Evolutionary conservation across 2,113 vertebrate genomes (phyloP).

Genomic region (Neolamprologus tretocephalus): DNA sequence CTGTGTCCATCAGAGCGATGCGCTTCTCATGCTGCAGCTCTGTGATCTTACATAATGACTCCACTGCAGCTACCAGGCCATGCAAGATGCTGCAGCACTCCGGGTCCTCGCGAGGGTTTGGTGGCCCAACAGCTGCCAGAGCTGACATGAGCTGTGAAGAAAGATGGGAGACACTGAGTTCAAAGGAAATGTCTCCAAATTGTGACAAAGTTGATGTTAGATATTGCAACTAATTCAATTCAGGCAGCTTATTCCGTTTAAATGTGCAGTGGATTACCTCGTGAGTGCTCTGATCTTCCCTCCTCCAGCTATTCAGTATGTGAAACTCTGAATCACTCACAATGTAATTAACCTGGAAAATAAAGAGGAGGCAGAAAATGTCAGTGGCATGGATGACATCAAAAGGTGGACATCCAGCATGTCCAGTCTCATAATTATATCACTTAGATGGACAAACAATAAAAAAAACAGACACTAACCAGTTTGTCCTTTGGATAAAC

Average conservation of each 20-base stretch:
- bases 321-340: slow-evolving; percentile 97
- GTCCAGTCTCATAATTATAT: not conserved
- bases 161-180: not conserved
- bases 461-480: slow-evolving; percentile 65
- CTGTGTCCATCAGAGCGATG: slow-evolving; percentile 86
- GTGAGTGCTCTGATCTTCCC: slow-evolving; percentile 91
- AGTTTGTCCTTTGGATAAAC: slow-evolving; percentile 90
- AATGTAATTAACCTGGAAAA: slow-evolving; percentile 88
- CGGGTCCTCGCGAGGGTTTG: slow-evolving; percentile 89
- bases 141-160: slow-evolving; percentile 85
- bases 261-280: slow-evolving; percentile 72
- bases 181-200: not conserved
- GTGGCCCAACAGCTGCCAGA: slow-evolving; percentile 88
- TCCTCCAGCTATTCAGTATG: slow-evolving; percentile 92
- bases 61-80: slow-evolving; percentile 89
- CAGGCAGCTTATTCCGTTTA: not conserved
- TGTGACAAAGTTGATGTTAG: not conserved
- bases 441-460: not conserved
- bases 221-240: not conserved
- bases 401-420: not conserved
- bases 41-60: slow-evolving; percentile 92
- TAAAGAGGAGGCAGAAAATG: not conserved
- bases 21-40: slow-evolving; percentile 90
- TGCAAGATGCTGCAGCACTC: slow-evolving; percentile 97
- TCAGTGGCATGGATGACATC: not conserved